Base-by-base conservation (phyloP, 2,797 vertebrate genomes). In the Halcyon badia region DNA sequence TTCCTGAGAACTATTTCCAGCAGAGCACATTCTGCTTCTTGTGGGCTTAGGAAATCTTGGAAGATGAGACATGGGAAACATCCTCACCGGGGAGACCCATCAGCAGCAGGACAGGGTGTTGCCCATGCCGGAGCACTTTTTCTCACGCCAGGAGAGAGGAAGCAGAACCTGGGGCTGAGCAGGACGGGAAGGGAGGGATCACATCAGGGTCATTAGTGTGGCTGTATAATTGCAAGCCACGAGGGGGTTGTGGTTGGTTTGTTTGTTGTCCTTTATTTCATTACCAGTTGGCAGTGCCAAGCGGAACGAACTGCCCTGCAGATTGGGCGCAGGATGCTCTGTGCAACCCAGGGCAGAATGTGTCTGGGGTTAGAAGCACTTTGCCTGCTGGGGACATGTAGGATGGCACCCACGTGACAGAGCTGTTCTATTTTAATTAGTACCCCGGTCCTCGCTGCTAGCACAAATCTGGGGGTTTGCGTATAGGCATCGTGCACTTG, bases 61-160 rank as follows among this genome's bases (percentile, higher is more conserved):
- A 86, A 88, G 57, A 30, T 20, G 41, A 51, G 9, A 26, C 54
- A 66, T 24, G 56, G 89, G 75, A 85, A 96, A 64, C 39, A 18
- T 82, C 70, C 49, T 86, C 1, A 0, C 62, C 62, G 71, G 41
- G 26, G 66, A 79, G 37, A 20, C 10, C 10, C 0, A 13, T 41
- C 77, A 81, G 73, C 69, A 81, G 69, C 84, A 62, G 70, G 25
- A 78, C 33, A 58, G 57, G 57, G 57, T 20, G 94, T 68, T 81
- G 24, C 30, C 52, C 0, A 0, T 20, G n/a, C 33, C 0, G 1
- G 49, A 88, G 60, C 1, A 0, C 3, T 1, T 18, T 83, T 88
- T 82, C 52, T 83, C 61, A 60, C 0, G 1, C 3, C 7, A 46
- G 18, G 46, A 3, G 5, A 72, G 73, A 93, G 83, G 92, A 95